Percentiles rank a stretch among this genome's conserved stretches.
Evolutionary conservation across 2,888 invertebrate species (phyloP).

Genomic region (Harmothoe impar): DNA sequence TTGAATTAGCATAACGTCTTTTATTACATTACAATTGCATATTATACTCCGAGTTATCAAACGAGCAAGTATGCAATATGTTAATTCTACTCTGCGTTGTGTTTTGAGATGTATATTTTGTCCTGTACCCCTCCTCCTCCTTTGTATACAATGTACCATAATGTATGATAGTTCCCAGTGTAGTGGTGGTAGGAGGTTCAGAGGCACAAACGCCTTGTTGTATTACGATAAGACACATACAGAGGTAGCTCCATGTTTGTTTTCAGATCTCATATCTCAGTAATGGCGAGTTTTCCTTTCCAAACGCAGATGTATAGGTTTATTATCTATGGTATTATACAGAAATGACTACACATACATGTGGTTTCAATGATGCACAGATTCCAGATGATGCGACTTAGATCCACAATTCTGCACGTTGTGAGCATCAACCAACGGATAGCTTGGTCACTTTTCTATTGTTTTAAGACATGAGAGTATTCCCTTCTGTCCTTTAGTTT

Average conservation of each 20-base stretch:
- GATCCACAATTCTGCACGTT: background rate
- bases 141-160: conserved; percentile 55
- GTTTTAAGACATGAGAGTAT: conserved; percentile 2
- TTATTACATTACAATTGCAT: conserved; percentile 46
- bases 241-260: conserved; percentile 44
- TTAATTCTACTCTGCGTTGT: conserved; percentile 35
- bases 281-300: conserved; percentile 9
- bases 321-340: background rate
- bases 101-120: conserved; percentile 51
- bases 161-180: conserved; percentile 19
- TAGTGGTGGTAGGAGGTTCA: conserved; percentile 25
- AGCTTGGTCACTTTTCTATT: background rate
- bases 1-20: conserved; percentile 47
- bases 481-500: background rate
- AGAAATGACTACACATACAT: background rate
- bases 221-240: conserved; percentile 29
- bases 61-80: conserved; percentile 49
- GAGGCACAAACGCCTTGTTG: conserved; percentile 44
- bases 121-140: conserved; percentile 32
- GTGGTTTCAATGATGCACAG: conserved; percentile 8
- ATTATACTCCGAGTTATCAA: conserved; percentile 28
- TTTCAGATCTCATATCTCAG: conserved; percentile 56
- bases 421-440: background rate
- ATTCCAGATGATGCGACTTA: conserved; percentile 1
- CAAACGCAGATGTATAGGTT: conserved; percentile 16